Evolutionary conservation across 2,888 invertebrate genomes (phyloP).

Genomic region (Hemicrepidius hirtus): DNA sequence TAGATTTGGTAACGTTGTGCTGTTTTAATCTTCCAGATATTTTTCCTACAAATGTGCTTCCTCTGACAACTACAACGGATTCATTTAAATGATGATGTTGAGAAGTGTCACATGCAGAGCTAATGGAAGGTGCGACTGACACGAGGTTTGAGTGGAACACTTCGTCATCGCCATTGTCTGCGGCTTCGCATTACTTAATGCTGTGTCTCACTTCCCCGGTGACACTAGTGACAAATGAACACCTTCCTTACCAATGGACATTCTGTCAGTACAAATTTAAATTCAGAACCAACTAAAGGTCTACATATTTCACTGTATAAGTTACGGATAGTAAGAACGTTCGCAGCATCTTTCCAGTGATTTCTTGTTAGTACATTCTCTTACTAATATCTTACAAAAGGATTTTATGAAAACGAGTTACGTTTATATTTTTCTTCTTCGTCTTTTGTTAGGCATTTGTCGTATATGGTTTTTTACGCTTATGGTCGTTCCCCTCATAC

Average conservation of each 20-base stretch:
- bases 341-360: no score
- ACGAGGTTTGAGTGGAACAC: constrained; percentile 67
- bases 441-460: no score
- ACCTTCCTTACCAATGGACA: constrained; percentile 67
- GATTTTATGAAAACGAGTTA: no score
- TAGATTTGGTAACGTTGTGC: not conserved
- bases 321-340: no score
- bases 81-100: constrained; percentile 69
- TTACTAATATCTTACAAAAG: no score
- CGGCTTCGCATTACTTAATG: constrained; percentile 63
- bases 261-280: constrained; percentile 46
- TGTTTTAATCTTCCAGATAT: constrained; percentile 20
- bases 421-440: no score
- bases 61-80: constrained; percentile 51
- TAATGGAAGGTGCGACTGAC: constrained; percentile 68
- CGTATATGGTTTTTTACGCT: no score
- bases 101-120: constrained; percentile 64
- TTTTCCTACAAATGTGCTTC: constrained; percentile 37
- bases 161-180: constrained; percentile 67
- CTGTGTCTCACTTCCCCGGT: constrained; percentile 62
- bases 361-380: no score
- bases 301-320: not conserved
- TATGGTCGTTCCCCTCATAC: no score
- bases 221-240: constrained; percentile 69
- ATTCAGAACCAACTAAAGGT: constrained; percentile 26